Evolutionary conservation across 2,113 vertebrate species (phyloP).

Genomic region (Chrysochloris asiatica): DNA sequence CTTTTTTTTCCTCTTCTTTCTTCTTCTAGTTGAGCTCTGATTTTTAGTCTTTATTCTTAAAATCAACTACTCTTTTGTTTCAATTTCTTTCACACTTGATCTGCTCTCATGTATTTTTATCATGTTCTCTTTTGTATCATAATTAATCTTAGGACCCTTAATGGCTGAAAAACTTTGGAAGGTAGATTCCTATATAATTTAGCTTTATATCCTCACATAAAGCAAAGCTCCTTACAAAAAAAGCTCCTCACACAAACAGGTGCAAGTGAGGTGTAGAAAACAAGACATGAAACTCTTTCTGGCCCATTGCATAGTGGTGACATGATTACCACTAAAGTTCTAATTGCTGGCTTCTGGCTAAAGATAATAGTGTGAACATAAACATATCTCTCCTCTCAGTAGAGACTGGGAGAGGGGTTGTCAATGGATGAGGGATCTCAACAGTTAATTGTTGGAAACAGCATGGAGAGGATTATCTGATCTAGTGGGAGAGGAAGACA

Average conservation of each 20-base stretch:
- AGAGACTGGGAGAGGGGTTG: neutral
- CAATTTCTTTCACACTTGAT: neutral
- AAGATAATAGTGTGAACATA: neutral
- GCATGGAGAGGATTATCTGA: neutral
- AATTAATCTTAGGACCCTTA: slow-evolving; percentile 22
- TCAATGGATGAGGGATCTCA: neutral
- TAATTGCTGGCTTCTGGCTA: neutral
- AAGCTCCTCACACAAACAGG: neutral
- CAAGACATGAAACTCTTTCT: neutral
- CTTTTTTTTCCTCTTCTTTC: too few relatives aligned
- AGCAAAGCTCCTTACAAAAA: slow-evolving; percentile 21
- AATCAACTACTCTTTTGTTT: neutral
- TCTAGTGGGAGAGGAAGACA: neutral
- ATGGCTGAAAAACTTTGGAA: slow-evolving; percentile 25
- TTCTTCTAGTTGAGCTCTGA: too few relatives aligned
- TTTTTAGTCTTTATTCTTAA: slow-evolving; percentile 35
- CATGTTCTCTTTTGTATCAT: neutral
- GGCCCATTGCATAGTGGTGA: neutral
- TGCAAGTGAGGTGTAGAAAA: neutral
- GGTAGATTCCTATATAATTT: slow-evolving; percentile 20
- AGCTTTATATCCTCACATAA: slow-evolving; percentile 33
- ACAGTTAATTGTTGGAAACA: neutral
- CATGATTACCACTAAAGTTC: neutral
- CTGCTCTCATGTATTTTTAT: neutral
- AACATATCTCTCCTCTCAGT: neutral